A percentile compares a stretch with the other conserved stretches of the same genome.
Conservation (phyloP, 2,113 vertebrate genomes). For the Ammodramus savannarum region DNA sequence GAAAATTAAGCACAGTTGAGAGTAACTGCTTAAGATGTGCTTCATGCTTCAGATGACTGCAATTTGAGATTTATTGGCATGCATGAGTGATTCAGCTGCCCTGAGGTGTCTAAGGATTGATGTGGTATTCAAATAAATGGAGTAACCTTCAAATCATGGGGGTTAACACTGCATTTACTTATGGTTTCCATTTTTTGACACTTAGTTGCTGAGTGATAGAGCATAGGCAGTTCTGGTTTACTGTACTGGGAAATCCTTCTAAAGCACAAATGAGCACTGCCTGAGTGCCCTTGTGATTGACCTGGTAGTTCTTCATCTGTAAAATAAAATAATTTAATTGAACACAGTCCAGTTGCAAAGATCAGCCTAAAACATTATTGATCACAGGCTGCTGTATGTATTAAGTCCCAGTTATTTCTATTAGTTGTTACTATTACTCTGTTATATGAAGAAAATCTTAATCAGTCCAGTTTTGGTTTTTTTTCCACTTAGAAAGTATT, state of each 20-base stretch:
- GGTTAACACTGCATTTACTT: not conserved
- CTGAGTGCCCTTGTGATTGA: not conserved
- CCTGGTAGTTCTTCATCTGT: not conserved
- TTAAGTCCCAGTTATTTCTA: not conserved
- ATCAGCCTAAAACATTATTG: not conserved
- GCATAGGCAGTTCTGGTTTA: not conserved
- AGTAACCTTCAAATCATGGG: not conserved
- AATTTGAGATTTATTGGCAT: not conserved
- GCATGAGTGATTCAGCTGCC: slow-evolving; percentile 18
- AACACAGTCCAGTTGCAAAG: not conserved
- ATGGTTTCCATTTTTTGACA: slow-evolving; percentile 19
- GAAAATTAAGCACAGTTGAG: slow-evolving; percentile 1
- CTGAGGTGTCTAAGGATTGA: slow-evolving; percentile 12
- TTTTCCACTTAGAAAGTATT: not conserved
- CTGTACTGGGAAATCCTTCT: not conserved
- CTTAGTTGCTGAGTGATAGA: not conserved
- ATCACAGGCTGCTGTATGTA: not conserved
- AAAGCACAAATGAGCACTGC: not conserved
- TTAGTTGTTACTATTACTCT: not conserved
- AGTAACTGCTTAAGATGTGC: not conserved
- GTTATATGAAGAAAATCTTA: not conserved
- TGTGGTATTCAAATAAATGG: not conserved
- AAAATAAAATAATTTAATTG: not conserved
- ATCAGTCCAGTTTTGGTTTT: not conserved
- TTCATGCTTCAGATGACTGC: not conserved